Conservation (phyloP, 2,888 invertebrate genomes). For the Arenicola marina region DNA sequence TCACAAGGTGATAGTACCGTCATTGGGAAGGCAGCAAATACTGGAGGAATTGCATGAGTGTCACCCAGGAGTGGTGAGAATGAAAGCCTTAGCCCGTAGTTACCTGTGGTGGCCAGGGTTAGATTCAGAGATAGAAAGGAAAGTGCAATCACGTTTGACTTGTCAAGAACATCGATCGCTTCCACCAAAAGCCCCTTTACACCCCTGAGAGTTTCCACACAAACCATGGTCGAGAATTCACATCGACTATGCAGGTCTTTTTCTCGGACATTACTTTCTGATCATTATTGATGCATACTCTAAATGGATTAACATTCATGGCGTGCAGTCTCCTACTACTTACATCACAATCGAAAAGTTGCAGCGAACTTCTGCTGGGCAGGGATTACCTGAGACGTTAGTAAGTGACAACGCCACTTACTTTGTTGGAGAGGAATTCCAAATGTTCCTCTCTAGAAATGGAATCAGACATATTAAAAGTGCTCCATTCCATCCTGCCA, state of each 20-base stretch:
- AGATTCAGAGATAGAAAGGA: conserved; percentile 15
- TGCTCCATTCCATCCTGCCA: not conserved
- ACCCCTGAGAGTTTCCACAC: conserved; percentile 39
- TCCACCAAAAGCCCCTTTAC: conserved; percentile 36
- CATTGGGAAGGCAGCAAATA: conserved; percentile 12
- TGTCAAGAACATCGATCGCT: conserved; percentile 19
- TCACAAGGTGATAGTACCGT: conserved; percentile 31
- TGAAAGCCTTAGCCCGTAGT: conserved; percentile 33
- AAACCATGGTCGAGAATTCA: conserved; percentile 41
- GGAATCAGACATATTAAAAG: conserved; percentile 4
- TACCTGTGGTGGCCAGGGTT: conserved; percentile 38
- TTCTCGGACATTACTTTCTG: conserved; percentile 30
- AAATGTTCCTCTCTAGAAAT: conserved; percentile 23
- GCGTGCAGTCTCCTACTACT: conserved; percentile 23
- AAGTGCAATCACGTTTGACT: conserved; percentile 3
- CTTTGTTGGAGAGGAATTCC: conserved; percentile 34
- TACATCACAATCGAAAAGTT: conserved; percentile 29
- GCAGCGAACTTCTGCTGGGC: conserved; percentile 25
- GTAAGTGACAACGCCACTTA: conserved; percentile 36
- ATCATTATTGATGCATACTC: conserved; percentile 36
- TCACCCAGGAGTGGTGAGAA: conserved; percentile 33
- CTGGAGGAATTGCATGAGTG: conserved; percentile 28
- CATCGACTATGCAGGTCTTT: conserved; percentile 40
- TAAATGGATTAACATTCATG: conserved; percentile 32
- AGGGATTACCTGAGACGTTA: conserved; percentile 33